Conservation (phyloP, 1,140 invertebrate genomes). For the Acromyrmex heyeri region DNA sequence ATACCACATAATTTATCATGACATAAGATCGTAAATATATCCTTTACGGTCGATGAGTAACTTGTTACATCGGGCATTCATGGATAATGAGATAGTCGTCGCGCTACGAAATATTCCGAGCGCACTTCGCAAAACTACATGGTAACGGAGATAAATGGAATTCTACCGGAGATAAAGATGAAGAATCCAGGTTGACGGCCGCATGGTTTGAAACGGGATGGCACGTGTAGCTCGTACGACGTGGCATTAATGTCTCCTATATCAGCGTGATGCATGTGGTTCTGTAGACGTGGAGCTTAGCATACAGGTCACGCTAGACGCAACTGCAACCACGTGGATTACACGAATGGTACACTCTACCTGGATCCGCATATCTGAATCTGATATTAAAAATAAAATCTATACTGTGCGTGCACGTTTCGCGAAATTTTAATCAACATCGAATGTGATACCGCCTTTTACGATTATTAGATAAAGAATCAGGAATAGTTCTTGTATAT, state of each 20-base stretch:
- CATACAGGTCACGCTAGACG: conserved; percentile 61
- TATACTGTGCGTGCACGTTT: not conserved
- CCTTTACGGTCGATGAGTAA: conserved; percentile 14
- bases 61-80: conserved; percentile 35
- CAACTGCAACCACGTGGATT: conserved; percentile 59
- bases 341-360: conserved; percentile 47
- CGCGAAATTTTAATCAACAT: not conserved
- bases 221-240: conserved; percentile 61
- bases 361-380: not conserved
- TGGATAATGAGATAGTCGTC: conserved; percentile 51
- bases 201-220: conserved; percentile 55
- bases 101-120: conserved; percentile 30
- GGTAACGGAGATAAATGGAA: conserved; percentile 57
- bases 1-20: conserved; percentile 16
- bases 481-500: not conserved
- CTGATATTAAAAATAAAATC: conserved; percentile 29
- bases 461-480: not conserved
- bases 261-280: conserved; percentile 63
- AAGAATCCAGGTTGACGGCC: conserved; percentile 59
- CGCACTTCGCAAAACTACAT: conserved; percentile 46
- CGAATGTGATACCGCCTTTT: not conserved
- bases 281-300: conserved; percentile 59
- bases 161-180: conserved; percentile 52
- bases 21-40: conserved; percentile 19
- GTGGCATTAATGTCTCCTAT: conserved; percentile 68